Percentiles rank a stretch among this genome's conserved stretches.
Evolutionary conservation across 2,797 vertebrate genomes (phyloP).

Genomic region (Linurgus olivaceus): DNA sequence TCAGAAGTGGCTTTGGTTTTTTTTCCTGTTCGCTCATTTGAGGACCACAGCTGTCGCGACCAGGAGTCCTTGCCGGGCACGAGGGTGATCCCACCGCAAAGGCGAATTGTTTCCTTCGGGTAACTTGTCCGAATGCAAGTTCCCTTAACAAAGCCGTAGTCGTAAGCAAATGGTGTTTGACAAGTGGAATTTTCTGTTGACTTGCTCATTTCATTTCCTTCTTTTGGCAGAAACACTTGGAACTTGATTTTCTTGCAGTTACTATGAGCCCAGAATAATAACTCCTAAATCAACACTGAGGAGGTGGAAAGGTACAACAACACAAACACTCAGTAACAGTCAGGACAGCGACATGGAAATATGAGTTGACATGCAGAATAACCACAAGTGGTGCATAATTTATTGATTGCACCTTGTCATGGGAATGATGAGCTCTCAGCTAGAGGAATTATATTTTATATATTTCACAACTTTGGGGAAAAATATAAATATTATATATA

Average conservation of each 20-base stretch:
- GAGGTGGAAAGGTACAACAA: conserved; percentile 77
- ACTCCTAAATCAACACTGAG: conserved; percentile 74
- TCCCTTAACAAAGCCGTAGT: conserved; percentile 67
- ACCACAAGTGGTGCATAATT: conserved; percentile 73
- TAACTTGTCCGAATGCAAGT: conserved; percentile 59
- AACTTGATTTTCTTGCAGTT: conserved; percentile 74
- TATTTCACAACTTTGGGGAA: conserved; percentile 71
- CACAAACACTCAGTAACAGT: conserved; percentile 75
- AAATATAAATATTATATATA: conserved; percentile 76
- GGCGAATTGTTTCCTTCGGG: conserved; percentile 30
- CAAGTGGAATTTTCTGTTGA: conserved; percentile 77
- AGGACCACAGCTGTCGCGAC: conserved; percentile 46
- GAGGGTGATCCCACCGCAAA: conserved; percentile 11
- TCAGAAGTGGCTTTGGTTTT: conserved; percentile 63
- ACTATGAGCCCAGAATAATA: conserved; percentile 75
- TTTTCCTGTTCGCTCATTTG: conserved; percentile 29
- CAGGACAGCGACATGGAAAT: conserved; percentile 73
- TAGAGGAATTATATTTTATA: conserved; percentile 74
- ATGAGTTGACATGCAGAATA: conserved; percentile 73
- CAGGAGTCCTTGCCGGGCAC: conserved; percentile 31
- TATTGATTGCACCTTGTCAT: conserved; percentile 76
- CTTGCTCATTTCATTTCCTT: conserved; percentile 74
- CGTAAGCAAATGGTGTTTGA: conserved; percentile 75
- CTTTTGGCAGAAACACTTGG: conserved; percentile 76
- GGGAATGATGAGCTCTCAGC: conserved; percentile 73